Conservation (phyloP, 2,888 invertebrate genomes). For the Diaperis boleti region DNA sequence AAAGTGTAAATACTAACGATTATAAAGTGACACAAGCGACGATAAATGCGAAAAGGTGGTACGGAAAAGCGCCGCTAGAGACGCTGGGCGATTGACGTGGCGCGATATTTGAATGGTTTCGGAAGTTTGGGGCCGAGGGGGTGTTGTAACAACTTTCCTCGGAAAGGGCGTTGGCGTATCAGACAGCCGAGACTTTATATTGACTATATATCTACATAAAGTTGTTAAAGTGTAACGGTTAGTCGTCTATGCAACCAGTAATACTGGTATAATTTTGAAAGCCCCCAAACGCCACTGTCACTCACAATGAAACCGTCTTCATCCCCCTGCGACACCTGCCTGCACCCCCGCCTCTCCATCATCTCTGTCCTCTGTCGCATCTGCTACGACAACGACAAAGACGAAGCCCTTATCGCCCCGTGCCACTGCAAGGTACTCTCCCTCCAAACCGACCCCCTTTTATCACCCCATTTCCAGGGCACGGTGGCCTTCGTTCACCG, state of each 20-base stretch:
- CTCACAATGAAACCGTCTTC: constrained; percentile 6
- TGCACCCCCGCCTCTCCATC: constrained; percentile 50
- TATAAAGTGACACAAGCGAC: not conserved
- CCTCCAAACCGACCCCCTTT: not conserved
- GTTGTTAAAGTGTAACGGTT: too few relatives aligned
- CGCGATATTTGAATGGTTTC: too few relatives aligned
- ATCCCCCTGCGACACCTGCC: not conserved
- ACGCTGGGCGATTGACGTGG: not conserved
- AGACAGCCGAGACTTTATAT: too few relatives aligned
- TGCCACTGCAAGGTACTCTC: constrained; percentile 59
- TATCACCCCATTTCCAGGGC: constrained; percentile 67
- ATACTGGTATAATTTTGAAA: too few relatives aligned
- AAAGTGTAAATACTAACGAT: not conserved
- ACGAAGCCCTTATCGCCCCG: constrained; percentile 66
- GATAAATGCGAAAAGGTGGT: not conserved
- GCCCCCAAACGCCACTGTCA: too few relatives aligned
- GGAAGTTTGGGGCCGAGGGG: too few relatives aligned
- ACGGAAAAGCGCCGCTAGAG: not conserved
- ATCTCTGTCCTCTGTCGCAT: constrained; percentile 67
- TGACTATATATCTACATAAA: too few relatives aligned
- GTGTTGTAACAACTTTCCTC: too few relatives aligned
- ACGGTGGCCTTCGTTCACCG: constrained; percentile 81
- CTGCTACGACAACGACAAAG: constrained; percentile 67
- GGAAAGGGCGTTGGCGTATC: too few relatives aligned
- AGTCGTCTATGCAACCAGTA: too few relatives aligned